Conservation (phyloP, 2,888 invertebrate genomes). For the Tortricodes alternella region DNA sequence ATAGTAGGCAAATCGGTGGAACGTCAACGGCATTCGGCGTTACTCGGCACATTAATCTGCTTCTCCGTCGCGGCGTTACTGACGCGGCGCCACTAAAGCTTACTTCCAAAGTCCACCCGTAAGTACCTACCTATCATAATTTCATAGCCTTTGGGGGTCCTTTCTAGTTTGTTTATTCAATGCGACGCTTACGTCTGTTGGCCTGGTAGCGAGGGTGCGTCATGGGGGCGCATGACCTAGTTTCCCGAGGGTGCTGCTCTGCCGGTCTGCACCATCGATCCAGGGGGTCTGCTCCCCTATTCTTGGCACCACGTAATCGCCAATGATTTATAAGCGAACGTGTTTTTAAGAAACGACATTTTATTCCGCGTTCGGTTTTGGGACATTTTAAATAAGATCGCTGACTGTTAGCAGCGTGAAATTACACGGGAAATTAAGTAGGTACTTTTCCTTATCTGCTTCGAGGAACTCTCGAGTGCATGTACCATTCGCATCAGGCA, state of each 20-base stretch:
- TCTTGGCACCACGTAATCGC: slow-evolving; percentile 31
- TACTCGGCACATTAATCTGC: too few relatives aligned
- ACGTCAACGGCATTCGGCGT: too few relatives aligned
- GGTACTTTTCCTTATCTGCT: too few relatives aligned
- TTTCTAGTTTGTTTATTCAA: slow-evolving; percentile 38
- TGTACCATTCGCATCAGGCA: too few relatives aligned
- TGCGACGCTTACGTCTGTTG: slow-evolving; percentile 42
- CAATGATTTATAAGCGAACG: slow-evolving; percentile 32
- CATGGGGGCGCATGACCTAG: slow-evolving; percentile 71
- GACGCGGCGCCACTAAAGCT: too few relatives aligned
- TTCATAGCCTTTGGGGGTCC: slow-evolving; percentile 1
- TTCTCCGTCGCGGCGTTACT: too few relatives aligned
- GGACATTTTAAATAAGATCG: slow-evolving; percentile 12
- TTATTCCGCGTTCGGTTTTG: slow-evolving; percentile 12
- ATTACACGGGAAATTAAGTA: slow-evolving; percentile 11
- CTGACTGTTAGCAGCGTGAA: slow-evolving; percentile 12
- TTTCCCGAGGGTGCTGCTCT: slow-evolving; percentile 64
- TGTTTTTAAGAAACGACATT: slow-evolving; percentile 20
- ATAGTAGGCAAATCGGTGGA: too few relatives aligned
- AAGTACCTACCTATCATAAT: too few relatives aligned
- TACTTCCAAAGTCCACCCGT: too few relatives aligned
- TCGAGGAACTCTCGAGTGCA: too few relatives aligned
- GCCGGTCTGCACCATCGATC: slow-evolving; percentile 71
- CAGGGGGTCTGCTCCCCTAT: slow-evolving; percentile 48
- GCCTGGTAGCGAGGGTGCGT: slow-evolving; percentile 63